Base-by-base conservation (phyloP, 1,140 invertebrate genomes). In the Cyphomyrmex costatus region DNA sequence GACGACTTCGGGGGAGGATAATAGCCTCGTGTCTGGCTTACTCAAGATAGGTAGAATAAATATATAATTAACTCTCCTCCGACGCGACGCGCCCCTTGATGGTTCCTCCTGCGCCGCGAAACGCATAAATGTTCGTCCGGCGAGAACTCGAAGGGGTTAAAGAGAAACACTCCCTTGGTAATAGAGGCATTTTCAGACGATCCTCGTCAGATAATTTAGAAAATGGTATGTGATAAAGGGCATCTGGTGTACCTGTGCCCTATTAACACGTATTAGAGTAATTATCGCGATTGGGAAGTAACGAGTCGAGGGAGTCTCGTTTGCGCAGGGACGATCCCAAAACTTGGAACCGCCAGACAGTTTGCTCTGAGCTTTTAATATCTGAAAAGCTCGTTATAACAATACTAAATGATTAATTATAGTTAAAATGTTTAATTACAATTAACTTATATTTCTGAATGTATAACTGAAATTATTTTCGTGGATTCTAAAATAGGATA, bases 241-340 rank as follows among this genome's bases (percentile, higher is more conserved):
- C 82, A 78, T 73, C 82, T 65, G 82, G 68, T 70, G 36, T 73
- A 74, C 53, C 68, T 83, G 36, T 42, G 68, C 68, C 36, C 68
- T 83, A 74, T 83, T 83, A 83, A 83, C 79, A 83, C 68, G 68
- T 83, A 83, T 83, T 83, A 83, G 68, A 73, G 42, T 74, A 73
- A 83, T 83, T 83, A 73, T 60, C 56, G 68, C 68, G 79, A 83
- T 83, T 83, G 79, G 68, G 68, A 60, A 24, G 68, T 74, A 83
- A 83, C 79, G 79, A 83, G 68, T 36, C 68, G 10, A 33, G 53
- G 36, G 66, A n/a, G 36, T 12, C 5, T 24, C 66, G 66, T 82
- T 82, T 60, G 51, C 10, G 10, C 66, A 46, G 66, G n/a, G 53
- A 30, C 27, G 68, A 74, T 61, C 68, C 79, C 36, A 56, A 74